Evolutionary conservation across 1,140 invertebrate genomes (phyloP), one percentile per base, ranked within the genome.

Genomic region (Papilio polyxenes): DNA sequence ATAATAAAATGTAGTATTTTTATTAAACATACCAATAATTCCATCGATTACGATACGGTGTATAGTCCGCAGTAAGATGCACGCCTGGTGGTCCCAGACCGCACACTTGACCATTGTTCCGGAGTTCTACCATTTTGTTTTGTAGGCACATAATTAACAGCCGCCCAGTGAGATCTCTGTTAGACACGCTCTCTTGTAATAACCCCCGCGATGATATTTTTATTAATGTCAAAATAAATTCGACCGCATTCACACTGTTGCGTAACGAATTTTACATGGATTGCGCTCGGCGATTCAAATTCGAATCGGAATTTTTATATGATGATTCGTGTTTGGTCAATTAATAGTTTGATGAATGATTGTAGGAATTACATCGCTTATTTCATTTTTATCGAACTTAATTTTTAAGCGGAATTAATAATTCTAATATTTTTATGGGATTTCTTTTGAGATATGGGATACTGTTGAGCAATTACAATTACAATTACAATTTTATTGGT

Each of bases 161-260:
- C 87, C 89, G 87, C 91, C 92, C 92, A 93, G 91, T 90, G 90
- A 90, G 91, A 91, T 92, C 89, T 92, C 85, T 89, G 91, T 93
- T 93, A 93, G 90, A 92, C 92, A 93, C 92, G 92, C 92, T 93
- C 90, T 89, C 85, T 92, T 91, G 87, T 93, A 90, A 93, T 93
- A 92, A 92, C 91, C 91, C 89, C 89, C 87, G 87, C 87, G 92
- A 93, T 93, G 92, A 93, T 93, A 93, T 93, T 93, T 93, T 93
- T 93, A 93, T 93, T 93, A 93, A 93, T 93, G 91, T 93, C 92
- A 93, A 93, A 93, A 93, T 93, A 92, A 92, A 92, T 81, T 88
- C 86, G 87, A 82, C 82, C 81, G 75, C 83, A n/a, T 80, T 91
- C 84, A 92, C 89, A 90, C 90, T 84, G 91, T 40, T 11, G 53